Conservation (phyloP, 2,888 invertebrate species). For the Platerodrilus igneus region DNA sequence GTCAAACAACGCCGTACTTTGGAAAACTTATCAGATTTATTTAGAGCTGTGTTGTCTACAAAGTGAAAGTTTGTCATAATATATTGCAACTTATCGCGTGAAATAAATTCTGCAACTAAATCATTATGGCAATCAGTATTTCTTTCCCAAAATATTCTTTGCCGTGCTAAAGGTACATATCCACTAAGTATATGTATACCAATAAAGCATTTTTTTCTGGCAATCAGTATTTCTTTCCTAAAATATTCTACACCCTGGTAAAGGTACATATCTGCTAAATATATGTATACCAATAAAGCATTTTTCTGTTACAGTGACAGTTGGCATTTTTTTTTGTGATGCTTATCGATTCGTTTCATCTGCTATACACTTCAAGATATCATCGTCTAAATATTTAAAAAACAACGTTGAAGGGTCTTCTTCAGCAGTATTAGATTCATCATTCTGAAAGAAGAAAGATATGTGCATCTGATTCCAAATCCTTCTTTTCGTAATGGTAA, state of each 20-base stretch:
- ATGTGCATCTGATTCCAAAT: too few species aligned
- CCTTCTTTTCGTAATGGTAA: too few species aligned
- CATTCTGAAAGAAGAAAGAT: too few species aligned
- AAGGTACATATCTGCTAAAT: slow-evolving; percentile 25
- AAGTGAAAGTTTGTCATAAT: slow-evolving; percentile 29
- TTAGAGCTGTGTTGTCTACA: slow-evolving; percentile 26
- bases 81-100: slow-evolving; percentile 30
- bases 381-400: too few species aligned
- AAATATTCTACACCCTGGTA: slow-evolving; percentile 29
- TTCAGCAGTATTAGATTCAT: too few species aligned
- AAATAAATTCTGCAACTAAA: slow-evolving; percentile 27
- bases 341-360: slow-evolving; percentile 11
- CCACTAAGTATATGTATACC: slow-evolving; percentile 30
- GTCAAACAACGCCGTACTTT: slow-evolving; percentile 29
- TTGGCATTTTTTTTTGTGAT: too few species aligned
- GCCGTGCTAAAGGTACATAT: slow-evolving; percentile 24
- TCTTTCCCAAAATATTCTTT: slow-evolving; percentile 32
- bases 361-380: too few species aligned
- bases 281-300: slow-evolving; percentile 26
- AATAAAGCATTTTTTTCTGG: slow-evolving; percentile 15
- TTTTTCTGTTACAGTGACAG: slow-evolving; percentile 22
- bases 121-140: slow-evolving; percentile 26
- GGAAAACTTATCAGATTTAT: slow-evolving; percentile 27
- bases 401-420: too few species aligned
- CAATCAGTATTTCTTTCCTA: slow-evolving; percentile 29